Evolutionary conservation across 2,888 invertebrate species (phyloP), one percentile per base, ranked within the genome.

Genomic region (Fissipunctia ypsillon): DNA sequence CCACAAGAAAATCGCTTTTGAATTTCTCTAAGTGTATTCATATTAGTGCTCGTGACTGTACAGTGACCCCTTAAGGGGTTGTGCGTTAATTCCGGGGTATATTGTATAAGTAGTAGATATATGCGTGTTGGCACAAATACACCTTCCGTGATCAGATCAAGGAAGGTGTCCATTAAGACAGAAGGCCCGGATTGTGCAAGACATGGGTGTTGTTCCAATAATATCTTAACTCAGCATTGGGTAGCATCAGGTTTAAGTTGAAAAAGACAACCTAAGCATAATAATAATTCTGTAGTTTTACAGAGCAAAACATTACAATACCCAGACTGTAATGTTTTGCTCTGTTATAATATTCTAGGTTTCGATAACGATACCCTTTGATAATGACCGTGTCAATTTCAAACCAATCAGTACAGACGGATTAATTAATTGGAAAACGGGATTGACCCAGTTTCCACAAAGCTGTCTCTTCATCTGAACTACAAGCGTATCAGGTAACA

Each of bases 361-460:
- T 35, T 59, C 14, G 28, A 56, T 57, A 76, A 64, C 28, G 31
- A 64, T 9, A 10, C 28, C 25, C 64, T 54, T 77, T 78, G 64
- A 60, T 16, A 45, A 54, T n/a, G 14, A 28, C 52, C 45, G 59
- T 54, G n/a, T 78, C 52, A 35, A 78, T 71, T 71, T 54, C 59
- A 60, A 78, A 69, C 48, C 64, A 78, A 76, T 76, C 71, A 38
- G 38, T 48, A 16, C 16, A 2, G 41, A 70, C 41, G 78, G 64
- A 77, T 78, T 77, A 65, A 71, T 77, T 65, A 2, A 38, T 52
- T 64, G 45, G 48, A 69, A 75, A 76, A 22, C 45, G 22, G 64
- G 9, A 9, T n/a, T 60, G 48, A 48, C 64, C 72, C 19, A 41
- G 48, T 60, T 76, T 78, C 14, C n/a, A 41, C 3, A 41, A 63